Conservation (phyloP, 92 coral and sea anemone species). For the Nematostella vectensis region DNA sequence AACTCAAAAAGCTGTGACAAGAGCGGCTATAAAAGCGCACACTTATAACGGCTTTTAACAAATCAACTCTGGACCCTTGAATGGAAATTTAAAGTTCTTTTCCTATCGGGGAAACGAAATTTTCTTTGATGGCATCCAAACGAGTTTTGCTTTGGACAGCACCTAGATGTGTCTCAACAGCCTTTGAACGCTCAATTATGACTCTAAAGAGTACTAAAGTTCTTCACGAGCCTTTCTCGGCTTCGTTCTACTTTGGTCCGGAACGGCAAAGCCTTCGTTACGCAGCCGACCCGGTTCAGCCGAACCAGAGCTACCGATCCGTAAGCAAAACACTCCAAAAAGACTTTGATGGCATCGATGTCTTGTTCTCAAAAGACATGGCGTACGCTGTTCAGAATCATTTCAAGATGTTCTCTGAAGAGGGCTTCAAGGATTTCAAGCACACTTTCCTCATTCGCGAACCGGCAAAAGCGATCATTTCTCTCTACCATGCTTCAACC, state of each 20-base stretch:
- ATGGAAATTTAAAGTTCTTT: no score
- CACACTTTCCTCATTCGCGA: slow-evolving; percentile 85
- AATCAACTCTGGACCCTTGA: no score
- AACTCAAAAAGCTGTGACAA: no score
- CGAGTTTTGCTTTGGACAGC: slow-evolving; percentile 90
- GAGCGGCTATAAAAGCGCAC: no score
- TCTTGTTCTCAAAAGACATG: slow-evolving; percentile 90
- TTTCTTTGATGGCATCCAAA: slow-evolving; percentile 36
- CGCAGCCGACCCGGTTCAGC: slow-evolving; percentile 44
- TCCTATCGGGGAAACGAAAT: no score
- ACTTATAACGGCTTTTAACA: no score
- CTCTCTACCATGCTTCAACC: slow-evolving; percentile 72
- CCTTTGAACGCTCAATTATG: slow-evolving; percentile 94
- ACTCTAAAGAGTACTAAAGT: slow-evolving; percentile 69
- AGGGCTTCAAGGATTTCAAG: slow-evolving; percentile 64
- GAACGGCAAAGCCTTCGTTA: slow-evolving; percentile 73
- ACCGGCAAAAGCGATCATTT: slow-evolving; percentile 67
- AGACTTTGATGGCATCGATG: slow-evolving; percentile 74
- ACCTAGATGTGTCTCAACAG: slow-evolving; percentile 94
- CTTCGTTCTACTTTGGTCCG: slow-evolving; percentile 81
- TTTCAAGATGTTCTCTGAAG: slow-evolving; percentile 57
- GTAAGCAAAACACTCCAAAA: slow-evolving; percentile 55
- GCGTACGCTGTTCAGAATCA: slow-evolving; percentile 79
- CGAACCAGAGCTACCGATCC: slow-evolving; percentile 55
- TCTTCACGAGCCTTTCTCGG: slow-evolving; percentile 85